Evolutionary conservation across 2,797 vertebrate species (phyloP).

Genomic region (Myripristis jacobus): DNA sequence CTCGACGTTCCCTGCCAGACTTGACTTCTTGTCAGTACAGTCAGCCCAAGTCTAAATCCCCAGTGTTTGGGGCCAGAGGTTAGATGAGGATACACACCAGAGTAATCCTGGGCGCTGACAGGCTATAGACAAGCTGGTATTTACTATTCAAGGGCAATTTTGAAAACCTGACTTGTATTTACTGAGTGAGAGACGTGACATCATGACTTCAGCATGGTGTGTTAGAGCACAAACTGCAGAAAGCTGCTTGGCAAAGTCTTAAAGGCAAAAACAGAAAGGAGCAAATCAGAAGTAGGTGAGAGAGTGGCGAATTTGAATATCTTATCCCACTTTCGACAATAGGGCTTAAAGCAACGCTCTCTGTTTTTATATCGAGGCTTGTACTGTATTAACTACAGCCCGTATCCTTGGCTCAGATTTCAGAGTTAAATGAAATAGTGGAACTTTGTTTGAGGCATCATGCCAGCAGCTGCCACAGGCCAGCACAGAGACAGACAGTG

Average conservation of each 20-base stretch:
- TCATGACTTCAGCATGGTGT: neutral
- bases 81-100: slow-evolving; percentile 17
- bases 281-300: neutral
- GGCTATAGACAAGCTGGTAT: neutral
- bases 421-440: slow-evolving; percentile 75
- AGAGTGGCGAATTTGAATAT: neutral
- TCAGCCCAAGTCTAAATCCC: slow-evolving; percentile 13
- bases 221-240: neutral
- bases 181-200: too few species aligned
- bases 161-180: slow-evolving; percentile 10
- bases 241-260: neutral
- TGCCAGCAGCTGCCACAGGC: slow-evolving; percentile 55
- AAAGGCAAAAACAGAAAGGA: neutral
- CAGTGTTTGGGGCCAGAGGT: slow-evolving; percentile 22
- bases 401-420: slow-evolving; percentile 66
- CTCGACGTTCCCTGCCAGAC: slow-evolving; percentile 22
- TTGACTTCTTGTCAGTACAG: slow-evolving; percentile 14
- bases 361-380: slow-evolving; percentile 34
- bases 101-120: slow-evolving; percentile 16
- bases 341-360: slow-evolving; percentile 37
- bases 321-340: slow-evolving; percentile 16
- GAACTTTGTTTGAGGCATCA: slow-evolving; percentile 69
- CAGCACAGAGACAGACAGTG: slow-evolving; percentile 66
- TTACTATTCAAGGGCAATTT: slow-evolving; percentile 4
- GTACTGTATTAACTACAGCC: slow-evolving; percentile 48